A percentile compares a stretch with the other conserved stretches of the same genome.
Evolutionary conservation across 2,888 invertebrate genomes (phyloP).

Genomic region (Hirtodrosophila alboralis): DNA sequence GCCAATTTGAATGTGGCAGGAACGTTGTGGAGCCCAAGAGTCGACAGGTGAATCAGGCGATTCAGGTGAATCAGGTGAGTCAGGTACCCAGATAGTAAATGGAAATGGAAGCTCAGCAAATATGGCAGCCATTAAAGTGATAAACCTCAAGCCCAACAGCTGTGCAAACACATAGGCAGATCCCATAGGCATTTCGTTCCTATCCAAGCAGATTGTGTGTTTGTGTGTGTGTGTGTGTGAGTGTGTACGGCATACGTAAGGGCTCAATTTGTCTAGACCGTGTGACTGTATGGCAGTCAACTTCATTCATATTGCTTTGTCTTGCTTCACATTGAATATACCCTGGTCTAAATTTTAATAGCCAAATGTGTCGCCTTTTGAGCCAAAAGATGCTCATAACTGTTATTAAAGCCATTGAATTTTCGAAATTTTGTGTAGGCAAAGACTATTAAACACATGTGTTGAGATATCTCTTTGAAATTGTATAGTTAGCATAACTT

Average conservation of each 20-base stretch:
- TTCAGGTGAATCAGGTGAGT: conserved; percentile 21
- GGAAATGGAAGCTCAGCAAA: conserved; percentile 57
- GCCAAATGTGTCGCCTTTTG: conserved; percentile 12
- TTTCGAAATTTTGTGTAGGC: conserved; percentile 25
- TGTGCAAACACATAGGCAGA: conserved; percentile 44
- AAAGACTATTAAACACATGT: conserved; percentile 20
- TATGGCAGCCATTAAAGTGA: conserved; percentile 77
- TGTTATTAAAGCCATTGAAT: conserved; percentile 33
- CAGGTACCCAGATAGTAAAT: conserved; percentile 23
- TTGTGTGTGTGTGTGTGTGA: conserved; percentile 5
- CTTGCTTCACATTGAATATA: conserved; percentile 23
- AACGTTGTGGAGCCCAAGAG: no score
- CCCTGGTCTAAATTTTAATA: conserved; percentile 9
- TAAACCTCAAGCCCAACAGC: conserved; percentile 59
- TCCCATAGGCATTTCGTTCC: conserved; percentile 41
- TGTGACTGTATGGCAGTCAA: conserved; percentile 26
- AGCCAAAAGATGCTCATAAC: conserved; percentile 20
- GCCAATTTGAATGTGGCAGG: conserved; percentile 69
- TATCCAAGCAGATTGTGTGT: background rate
- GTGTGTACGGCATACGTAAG: conserved; percentile 38
- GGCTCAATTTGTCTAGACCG: conserved; percentile 67
- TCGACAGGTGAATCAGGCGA: conserved; percentile 18
- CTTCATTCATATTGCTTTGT: conserved; percentile 22
- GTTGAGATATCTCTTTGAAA: conserved; percentile 5
- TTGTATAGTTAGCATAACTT: conserved; percentile 1